A percentile compares a stretch with the other conserved stretches of the same genome.
Conservation (phyloP, 2,888 invertebrate genomes). For the Listrodromus nycthemerus region DNA sequence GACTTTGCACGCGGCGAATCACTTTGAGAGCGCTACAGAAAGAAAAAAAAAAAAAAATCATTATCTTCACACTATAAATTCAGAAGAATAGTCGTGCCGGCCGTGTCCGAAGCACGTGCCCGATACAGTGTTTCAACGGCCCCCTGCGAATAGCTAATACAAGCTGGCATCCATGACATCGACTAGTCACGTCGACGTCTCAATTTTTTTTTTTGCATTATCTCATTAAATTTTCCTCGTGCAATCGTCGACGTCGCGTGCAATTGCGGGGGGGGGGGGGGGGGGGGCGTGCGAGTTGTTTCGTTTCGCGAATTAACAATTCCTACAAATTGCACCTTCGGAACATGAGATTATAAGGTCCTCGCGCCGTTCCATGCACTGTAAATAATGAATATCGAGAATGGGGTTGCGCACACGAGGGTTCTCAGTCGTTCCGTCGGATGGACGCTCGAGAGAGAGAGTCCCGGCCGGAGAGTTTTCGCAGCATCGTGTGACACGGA, state of each 20-base stretch:
- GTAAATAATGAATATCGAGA: constrained; percentile 54
- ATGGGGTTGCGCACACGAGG: constrained; percentile 32
- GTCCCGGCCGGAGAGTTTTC: constrained; percentile 20
- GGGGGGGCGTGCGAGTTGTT: not conserved
- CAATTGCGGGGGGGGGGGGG: too few relatives aligned
- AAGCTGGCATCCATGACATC: not conserved
- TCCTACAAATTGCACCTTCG: constrained; percentile 33
- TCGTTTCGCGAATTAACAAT: constrained; percentile 35
- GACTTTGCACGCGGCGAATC: not conserved
- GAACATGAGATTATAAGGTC: constrained; percentile 8
- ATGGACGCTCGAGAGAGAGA: constrained; percentile 19
- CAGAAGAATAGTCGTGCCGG: not conserved
- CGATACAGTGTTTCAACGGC: not conserved
- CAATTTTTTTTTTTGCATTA: not conserved
- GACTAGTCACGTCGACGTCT: not conserved
- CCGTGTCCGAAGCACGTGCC: not conserved
- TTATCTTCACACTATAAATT: not conserved
- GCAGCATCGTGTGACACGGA: constrained; percentile 65
- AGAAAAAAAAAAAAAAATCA: constrained; percentile 1
- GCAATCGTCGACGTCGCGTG: constrained; percentile 5
- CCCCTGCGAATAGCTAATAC: not conserved
- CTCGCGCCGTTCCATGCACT: constrained; percentile 18
- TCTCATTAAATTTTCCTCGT: not conserved
- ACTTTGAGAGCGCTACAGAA: not conserved
- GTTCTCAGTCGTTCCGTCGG: constrained; percentile 44